phyloP scores from a whole-genome alignment of 2,797 vertebrate genomes.

The Pogoniulus pusillus region DNA sequence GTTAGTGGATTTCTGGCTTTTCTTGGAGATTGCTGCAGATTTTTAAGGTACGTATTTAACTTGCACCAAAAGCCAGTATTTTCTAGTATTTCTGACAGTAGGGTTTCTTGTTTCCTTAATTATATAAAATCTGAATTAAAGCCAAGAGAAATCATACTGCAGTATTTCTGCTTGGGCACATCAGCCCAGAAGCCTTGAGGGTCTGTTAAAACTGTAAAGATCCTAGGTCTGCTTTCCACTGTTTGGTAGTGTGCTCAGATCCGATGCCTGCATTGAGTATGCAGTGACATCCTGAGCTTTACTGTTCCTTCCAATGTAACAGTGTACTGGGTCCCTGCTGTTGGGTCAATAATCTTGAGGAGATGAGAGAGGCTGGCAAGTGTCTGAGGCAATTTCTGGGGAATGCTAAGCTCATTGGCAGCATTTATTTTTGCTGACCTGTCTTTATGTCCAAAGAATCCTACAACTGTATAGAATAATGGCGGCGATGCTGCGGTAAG shows the following conservation, averaged over 20 bases:
- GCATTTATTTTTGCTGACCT: background rate
- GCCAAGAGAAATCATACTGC: background rate
- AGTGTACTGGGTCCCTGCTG: background rate
- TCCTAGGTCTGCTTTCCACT: background rate
- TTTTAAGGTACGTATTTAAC: background rate
- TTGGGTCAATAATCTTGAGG: background rate
- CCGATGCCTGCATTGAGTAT: background rate
- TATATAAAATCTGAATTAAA: background rate
- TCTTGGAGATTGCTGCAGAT: conserved; percentile 8
- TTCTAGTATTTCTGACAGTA: background rate
- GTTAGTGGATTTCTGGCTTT: conserved; percentile 25
- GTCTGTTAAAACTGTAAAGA: background rate
- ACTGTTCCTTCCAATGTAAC: background rate
- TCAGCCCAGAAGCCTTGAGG: background rate
- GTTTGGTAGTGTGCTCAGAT: background rate
- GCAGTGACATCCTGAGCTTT: background rate
- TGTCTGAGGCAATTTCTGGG: background rate
- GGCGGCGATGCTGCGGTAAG: background rate
- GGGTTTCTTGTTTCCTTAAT: background rate
- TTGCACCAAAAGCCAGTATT: background rate
- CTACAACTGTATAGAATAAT: background rate
- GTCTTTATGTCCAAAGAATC: background rate
- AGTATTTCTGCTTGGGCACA: background rate
- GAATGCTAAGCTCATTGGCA: background rate
- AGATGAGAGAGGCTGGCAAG: background rate